phyloP scores from a whole-genome alignment of 2,888 invertebrate genomes.

The Leucozona laternaria region DNA sequence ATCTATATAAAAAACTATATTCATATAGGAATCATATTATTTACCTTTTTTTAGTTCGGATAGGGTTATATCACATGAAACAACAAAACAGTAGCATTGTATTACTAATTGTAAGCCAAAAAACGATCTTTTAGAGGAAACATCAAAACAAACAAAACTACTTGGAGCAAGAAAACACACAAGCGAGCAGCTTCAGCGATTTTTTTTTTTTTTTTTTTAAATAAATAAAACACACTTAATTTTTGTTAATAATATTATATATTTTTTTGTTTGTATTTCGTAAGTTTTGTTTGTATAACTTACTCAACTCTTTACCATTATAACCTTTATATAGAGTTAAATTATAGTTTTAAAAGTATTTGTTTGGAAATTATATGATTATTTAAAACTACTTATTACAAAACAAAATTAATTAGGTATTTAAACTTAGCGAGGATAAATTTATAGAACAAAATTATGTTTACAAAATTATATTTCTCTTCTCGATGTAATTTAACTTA shows the following conservation, averaged over 20 bases:
- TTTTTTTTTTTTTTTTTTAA: slow-evolving; percentile 4
- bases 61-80: slow-evolving; percentile 22
- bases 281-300: slow-evolving; percentile 44
- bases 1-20: not conserved
- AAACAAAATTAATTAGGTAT: slow-evolving; percentile 48
- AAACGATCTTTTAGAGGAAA: slow-evolving; percentile 18
- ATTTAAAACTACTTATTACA: slow-evolving; percentile 46
- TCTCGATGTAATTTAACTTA: slow-evolving; percentile 48
- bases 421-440: slow-evolving; percentile 35
- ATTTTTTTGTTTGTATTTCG: slow-evolving; percentile 37
- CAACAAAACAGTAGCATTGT: slow-evolving; percentile 25
- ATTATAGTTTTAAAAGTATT: not conserved
- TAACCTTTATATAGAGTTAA: slow-evolving; percentile 22
- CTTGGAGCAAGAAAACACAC: slow-evolving; percentile 41
- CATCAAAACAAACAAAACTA: slow-evolving; percentile 29
- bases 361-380: slow-evolving; percentile 2
- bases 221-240: slow-evolving; percentile 68
- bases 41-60: slow-evolving; percentile 19
- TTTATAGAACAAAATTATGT: slow-evolving; percentile 32
- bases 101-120: slow-evolving; percentile 16
- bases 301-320: slow-evolving; percentile 24
- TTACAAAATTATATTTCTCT: slow-evolving; percentile 8
- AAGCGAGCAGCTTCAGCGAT: slow-evolving; percentile 48
- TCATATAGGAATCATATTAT: not conserved
- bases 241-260: slow-evolving; percentile 60